Evolutionary conservation across 2,113 vertebrate genomes (phyloP).

Genomic region (Leptodactylus fuscus): DNA sequence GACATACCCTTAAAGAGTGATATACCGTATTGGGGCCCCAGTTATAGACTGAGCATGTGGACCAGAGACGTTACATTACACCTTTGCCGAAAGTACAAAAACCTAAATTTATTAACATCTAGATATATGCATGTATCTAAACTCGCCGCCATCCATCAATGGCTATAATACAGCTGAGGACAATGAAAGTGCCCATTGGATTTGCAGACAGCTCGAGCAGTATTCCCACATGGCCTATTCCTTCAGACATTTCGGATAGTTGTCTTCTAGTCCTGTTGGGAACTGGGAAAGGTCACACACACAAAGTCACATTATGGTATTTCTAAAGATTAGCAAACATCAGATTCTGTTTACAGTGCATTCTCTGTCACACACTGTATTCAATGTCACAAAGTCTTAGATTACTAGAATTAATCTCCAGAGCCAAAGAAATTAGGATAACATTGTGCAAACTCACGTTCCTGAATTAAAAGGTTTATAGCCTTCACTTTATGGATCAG

Average conservation of each 20-base stretch:
- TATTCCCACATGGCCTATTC: conserved; percentile 19
- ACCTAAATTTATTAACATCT: neutral
- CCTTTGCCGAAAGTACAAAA: neutral
- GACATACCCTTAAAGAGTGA: no score
- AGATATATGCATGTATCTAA: no score
- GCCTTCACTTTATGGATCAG: conserved; percentile 74
- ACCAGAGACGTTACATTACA: no score
- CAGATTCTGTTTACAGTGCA: conserved; percentile 70
- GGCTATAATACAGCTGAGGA: neutral
- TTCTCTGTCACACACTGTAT: conserved; percentile 70
- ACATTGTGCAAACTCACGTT: conserved; percentile 78
- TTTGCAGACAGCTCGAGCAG: neutral
- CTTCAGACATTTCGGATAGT: conserved; percentile 21
- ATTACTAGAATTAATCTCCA: conserved; percentile 74
- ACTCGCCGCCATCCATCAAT: conserved; percentile 8
- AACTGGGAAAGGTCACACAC: conserved; percentile 72
- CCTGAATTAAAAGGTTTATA: conserved; percentile 76
- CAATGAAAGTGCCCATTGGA: neutral
- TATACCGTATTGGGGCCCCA: no score
- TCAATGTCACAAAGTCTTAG: conserved; percentile 70
- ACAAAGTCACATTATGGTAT: conserved; percentile 72
- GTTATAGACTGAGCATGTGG: no score
- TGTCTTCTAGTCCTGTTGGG: conserved; percentile 60
- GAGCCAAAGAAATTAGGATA: conserved; percentile 70
- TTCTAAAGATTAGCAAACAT: conserved; percentile 74